Evolutionary conservation across 2,797 vertebrate species (phyloP).

Genomic region (Nasua narica): DNA sequence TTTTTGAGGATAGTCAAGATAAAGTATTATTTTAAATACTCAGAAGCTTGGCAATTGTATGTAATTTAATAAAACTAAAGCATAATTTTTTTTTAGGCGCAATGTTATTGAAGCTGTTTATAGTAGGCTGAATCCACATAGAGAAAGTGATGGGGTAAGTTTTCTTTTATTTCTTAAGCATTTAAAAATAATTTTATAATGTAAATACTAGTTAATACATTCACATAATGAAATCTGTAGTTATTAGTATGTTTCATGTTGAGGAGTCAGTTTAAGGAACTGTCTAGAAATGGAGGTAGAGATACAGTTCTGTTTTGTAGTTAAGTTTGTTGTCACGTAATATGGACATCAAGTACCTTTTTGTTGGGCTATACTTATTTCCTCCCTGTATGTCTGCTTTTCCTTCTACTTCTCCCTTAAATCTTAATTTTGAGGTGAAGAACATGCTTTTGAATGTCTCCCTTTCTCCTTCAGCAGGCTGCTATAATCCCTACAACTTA

Average conservation of each 20-base stretch:
- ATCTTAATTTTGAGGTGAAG: slow-evolving; percentile 34
- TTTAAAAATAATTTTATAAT: slow-evolving; percentile 50
- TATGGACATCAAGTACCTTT: background rate
- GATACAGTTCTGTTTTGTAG: background rate
- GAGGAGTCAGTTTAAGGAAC: slow-evolving; percentile 26
- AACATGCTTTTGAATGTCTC: slow-evolving; percentile 33
- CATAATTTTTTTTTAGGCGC: slow-evolving; percentile 86
- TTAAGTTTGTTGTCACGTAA: background rate
- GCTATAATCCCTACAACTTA: background rate
- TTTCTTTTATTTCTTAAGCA: slow-evolving; percentile 67
- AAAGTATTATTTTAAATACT: slow-evolving; percentile 9
- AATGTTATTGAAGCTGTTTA: slow-evolving; percentile 98
- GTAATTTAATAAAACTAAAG: slow-evolving; percentile 42
- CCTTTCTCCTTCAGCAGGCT: background rate
- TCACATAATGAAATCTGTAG: background rate
- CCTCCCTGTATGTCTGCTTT: slow-evolving; percentile 26
- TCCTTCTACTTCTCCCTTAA: background rate
- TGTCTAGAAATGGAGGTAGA: slow-evolving; percentile 16
- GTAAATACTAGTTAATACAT: background rate
- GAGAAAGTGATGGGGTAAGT: slow-evolving; percentile 98
- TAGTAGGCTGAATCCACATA: slow-evolving; percentile 96
- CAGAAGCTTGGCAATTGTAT: slow-evolving; percentile 9
- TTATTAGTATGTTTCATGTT: slow-evolving; percentile 36
- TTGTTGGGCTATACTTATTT: background rate
- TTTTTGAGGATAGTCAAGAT: background rate